phyloP scores from a whole-genome alignment of 1,140 invertebrate species.

The Zeugodacus cucurbitae region DNA sequence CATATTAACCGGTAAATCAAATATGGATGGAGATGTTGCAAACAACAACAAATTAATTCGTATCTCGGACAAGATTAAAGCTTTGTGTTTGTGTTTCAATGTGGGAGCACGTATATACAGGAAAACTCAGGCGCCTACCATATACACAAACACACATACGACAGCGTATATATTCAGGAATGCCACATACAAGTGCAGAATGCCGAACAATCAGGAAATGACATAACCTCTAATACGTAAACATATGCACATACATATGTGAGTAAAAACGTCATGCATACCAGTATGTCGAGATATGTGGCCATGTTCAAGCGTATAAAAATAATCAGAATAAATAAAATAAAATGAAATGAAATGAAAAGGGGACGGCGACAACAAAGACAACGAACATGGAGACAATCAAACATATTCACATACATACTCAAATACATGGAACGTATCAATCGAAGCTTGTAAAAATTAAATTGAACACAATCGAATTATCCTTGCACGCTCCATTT shows the following conservation, averaged over 20 bases:
- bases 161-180: background rate
- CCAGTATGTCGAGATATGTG: background rate
- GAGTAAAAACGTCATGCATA: too few species aligned
- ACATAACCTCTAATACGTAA: background rate
- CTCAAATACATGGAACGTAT: conserved; percentile 9
- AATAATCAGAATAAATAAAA: background rate
- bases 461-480: conserved; percentile 66
- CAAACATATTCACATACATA: background rate
- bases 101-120: background rate
- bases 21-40: background rate
- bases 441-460: conserved; percentile 66
- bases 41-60: conserved; percentile 6
- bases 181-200: background rate
- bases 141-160: background rate
- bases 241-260: background rate
- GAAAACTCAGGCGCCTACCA: background rate
- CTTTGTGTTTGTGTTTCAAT: background rate
- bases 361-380: too few species aligned
- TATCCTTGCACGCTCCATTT: conserved; percentile 63
- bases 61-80: background rate
- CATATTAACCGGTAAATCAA: background rate
- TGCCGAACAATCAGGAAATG: background rate
- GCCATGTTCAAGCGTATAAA: background rate
- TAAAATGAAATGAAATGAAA: too few species aligned
- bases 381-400: background rate